A percentile compares a stretch with the other conserved stretches of the same genome.
Conservation (phyloP, 2,113 vertebrate species). For the Gymnogyps californianus region DNA sequence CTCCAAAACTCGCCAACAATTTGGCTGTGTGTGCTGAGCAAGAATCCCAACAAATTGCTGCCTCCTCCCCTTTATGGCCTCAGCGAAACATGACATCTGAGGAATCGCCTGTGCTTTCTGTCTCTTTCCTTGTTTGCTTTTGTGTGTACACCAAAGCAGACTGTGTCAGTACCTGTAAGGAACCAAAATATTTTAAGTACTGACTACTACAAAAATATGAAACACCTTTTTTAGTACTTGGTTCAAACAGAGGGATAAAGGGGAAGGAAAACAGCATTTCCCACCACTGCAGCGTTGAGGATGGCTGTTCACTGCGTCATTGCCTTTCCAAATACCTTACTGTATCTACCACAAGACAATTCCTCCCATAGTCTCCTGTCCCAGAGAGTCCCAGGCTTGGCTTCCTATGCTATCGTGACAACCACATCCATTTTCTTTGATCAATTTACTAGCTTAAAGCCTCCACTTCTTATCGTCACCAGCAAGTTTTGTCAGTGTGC, state of each 20-base stretch:
- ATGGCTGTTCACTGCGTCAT: not conserved
- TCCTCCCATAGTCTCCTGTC: not conserved
- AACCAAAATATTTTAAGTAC: not conserved
- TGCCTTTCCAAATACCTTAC: not conserved
- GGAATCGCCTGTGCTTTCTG: not conserved
- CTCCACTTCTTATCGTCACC: not conserved
- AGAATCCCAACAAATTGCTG: not conserved
- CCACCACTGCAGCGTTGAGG: not conserved
- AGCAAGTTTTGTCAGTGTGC: not conserved
- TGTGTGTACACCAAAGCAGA: not conserved
- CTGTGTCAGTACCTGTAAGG: not conserved
- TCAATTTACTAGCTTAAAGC: not conserved
- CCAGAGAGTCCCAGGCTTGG: not conserved
- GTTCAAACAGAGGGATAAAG: not conserved
- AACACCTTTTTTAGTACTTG: conserved; percentile 42
- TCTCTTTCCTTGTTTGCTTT: not conserved
- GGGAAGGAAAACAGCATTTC: not conserved
- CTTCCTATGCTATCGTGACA: not conserved
- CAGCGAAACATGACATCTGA: fast-evolving
- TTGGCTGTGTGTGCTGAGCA: not conserved
- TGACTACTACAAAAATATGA: conserved; percentile 18
- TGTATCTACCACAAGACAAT: not conserved
- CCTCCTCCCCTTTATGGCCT: not conserved
- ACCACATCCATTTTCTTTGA: not conserved
- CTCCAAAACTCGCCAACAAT: not conserved